phyloP scores from a whole-genome alignment of 1,140 invertebrate species.

The Phortica variegata region DNA sequence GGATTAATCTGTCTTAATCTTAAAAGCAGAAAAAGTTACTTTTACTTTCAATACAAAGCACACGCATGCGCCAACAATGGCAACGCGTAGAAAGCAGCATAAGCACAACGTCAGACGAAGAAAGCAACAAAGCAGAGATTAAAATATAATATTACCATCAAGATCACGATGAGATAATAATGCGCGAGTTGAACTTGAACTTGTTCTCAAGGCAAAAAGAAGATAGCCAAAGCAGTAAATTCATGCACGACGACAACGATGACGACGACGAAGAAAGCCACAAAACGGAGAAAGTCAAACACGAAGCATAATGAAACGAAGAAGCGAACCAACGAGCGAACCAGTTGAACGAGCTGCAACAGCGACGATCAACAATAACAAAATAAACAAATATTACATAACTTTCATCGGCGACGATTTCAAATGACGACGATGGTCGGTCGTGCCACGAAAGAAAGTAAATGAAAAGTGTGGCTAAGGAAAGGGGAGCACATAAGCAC shows the following conservation, averaged over 20 bases:
- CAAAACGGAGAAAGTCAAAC: slow-evolving; percentile 23
- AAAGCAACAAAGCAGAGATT: slow-evolving; percentile 38
- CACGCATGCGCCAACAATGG: slow-evolving; percentile 6
- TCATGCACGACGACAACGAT: no score
- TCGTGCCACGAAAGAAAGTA: no score
- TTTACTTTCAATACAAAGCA: slow-evolving; percentile 32
- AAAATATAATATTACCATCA: slow-evolving; percentile 12
- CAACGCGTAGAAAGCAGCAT: slow-evolving; percentile 1
- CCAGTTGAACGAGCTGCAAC: no score
- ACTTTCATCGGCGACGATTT: slow-evolving; percentile 1
- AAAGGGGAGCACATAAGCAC: no score
- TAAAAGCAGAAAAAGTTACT: slow-evolving; percentile 13
- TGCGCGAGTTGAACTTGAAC: slow-evolving; percentile 44
- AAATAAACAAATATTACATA: neutral
- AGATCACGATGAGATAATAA: neutral
- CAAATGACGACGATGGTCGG: no score
- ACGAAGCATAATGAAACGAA: slow-evolving; percentile 42
- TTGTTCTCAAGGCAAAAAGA: slow-evolving; percentile 30
- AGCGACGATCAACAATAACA: neutral
- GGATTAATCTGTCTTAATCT: neutral
- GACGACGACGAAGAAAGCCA: slow-evolving; percentile 24
- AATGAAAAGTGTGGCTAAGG: no score
- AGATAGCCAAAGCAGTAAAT: neutral
- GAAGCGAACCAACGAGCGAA: slow-evolving; percentile 12
- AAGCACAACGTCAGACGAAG: slow-evolving; percentile 27